Conservation (phyloP, 2,888 invertebrate genomes). For the Lepidochitona cinerea region DNA sequence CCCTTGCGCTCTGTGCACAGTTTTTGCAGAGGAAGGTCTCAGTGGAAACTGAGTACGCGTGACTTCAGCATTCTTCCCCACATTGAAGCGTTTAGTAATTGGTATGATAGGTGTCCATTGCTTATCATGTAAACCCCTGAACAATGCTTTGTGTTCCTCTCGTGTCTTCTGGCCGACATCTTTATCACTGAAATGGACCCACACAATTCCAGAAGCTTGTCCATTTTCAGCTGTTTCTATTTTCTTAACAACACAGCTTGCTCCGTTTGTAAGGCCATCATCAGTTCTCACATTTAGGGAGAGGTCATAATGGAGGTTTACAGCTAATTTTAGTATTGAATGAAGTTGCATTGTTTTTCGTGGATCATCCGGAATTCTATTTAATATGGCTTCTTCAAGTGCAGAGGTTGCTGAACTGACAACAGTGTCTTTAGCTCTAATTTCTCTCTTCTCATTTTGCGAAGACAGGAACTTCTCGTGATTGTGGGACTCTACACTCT, state of each 20-base stretch:
- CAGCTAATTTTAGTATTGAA: neutral
- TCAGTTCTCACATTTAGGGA: neutral
- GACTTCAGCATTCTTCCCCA: constrained; percentile 19
- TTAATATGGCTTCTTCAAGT: neutral
- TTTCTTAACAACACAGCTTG: neutral
- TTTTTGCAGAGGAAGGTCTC: constrained; percentile 22
- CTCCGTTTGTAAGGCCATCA: constrained; percentile 11
- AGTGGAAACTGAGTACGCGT: constrained; percentile 25
- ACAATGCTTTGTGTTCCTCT: neutral
- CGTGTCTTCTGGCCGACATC: neutral
- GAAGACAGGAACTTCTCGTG: neutral
- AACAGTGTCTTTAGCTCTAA: neutral
- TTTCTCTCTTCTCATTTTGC: neutral
- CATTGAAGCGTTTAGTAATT: constrained; percentile 13
- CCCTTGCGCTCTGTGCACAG: constrained; percentile 28
- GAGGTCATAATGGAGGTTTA: neutral
- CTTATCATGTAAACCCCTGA: neutral
- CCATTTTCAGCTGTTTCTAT: neutral
- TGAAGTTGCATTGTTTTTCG: constrained; percentile 11
- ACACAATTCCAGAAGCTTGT: neutral
- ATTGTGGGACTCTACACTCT: neutral
- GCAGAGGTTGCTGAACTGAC: neutral
- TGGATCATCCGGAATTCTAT: neutral
- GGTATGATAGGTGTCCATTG: constrained; percentile 1
- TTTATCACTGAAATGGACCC: constrained; percentile 1